Evolutionary conservation across 2,797 vertebrate genomes (phyloP).

Genomic region (Halcyon smyrnensis): DNA sequence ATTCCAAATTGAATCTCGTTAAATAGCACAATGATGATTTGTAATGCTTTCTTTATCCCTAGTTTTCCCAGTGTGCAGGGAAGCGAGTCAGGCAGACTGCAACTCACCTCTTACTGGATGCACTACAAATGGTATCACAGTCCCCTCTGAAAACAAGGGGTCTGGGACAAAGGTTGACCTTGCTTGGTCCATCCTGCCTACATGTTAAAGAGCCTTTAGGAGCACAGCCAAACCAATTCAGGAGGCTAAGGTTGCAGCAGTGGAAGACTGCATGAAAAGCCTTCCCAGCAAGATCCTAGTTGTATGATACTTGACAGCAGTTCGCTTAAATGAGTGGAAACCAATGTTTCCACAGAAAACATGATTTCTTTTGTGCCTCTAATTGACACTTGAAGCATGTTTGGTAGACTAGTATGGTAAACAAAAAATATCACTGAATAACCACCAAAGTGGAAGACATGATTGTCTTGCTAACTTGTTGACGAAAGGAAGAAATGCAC

Average conservation of each 20-base stretch:
- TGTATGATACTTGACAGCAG: not conserved
- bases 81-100: not conserved
- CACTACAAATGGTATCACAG: not conserved
- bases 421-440: not conserved
- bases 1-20: not conserved
- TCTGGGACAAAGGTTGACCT: not conserved
- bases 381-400: not conserved
- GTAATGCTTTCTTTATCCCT: not conserved
- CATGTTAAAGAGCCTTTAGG: not conserved
- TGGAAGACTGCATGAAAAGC: not conserved
- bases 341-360: not conserved
- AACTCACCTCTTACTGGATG: not conserved
- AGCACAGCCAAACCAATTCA: not conserved
- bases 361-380: not conserved
- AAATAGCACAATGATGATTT: not conserved
- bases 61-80: not conserved
- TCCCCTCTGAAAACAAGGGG: not conserved
- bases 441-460: not conserved
- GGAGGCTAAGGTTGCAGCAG: not conserved
- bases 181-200: not conserved
- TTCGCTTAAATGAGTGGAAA: not conserved
- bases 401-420: not conserved
- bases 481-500: not conserved
- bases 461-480: not conserved
- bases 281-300: not conserved